Percentiles rank a stretch among this genome's conserved stretches.
phyloP scores from a whole-genome alignment of 2,797 vertebrate genomes.

The Florisuga fusca region DNA sequence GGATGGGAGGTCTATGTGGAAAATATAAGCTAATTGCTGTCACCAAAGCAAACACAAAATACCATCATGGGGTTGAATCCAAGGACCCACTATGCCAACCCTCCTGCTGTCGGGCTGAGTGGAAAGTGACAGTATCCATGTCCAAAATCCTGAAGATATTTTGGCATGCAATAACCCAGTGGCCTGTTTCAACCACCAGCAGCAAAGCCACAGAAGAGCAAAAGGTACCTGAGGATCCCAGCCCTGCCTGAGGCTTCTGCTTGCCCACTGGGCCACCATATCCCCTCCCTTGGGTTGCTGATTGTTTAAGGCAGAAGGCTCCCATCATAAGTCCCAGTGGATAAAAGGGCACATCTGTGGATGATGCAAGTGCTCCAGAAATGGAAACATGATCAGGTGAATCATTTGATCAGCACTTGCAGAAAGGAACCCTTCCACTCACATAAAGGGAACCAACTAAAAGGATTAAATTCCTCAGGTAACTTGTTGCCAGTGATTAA shows the following conservation, averaged over 20 bases:
- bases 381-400: not conserved
- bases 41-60: not conserved
- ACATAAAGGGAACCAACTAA: not conserved
- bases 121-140: not conserved
- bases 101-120: not conserved
- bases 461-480: not conserved
- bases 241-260: not conserved
- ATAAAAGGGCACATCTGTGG: not conserved
- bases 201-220: not conserved
- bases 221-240: not conserved
- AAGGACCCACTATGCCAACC: not conserved
- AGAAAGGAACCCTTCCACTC: not conserved
- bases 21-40: not conserved
- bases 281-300: not conserved
- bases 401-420: not conserved
- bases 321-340: not conserved
- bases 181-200: not conserved
- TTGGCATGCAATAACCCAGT: not conserved
- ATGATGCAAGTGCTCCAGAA: not conserved
- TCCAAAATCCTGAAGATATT: not conserved
- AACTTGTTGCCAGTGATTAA: not conserved
- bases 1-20: not conserved
- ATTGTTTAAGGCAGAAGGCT: not conserved
- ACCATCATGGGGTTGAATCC: not conserved
- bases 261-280: accelerated